phyloP scores from a whole-genome alignment of 2,113 vertebrate species.

The Rana temporaria region DNA sequence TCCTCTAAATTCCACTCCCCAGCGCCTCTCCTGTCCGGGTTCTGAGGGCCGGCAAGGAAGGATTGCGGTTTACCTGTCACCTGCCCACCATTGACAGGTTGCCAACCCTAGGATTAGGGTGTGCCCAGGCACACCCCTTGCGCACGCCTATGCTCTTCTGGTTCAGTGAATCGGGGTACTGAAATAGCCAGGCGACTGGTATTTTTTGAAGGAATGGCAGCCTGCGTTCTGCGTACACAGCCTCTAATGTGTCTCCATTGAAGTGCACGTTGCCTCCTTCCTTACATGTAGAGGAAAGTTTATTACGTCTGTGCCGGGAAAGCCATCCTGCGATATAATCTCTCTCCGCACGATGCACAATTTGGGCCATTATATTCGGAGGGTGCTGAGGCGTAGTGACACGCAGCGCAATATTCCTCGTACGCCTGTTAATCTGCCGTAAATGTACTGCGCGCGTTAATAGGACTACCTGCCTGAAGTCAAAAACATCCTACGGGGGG shows the following conservation, averaged over 20 bases:
- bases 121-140: no score
- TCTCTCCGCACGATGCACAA: conserved; percentile 37
- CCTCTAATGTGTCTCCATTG: not conserved
- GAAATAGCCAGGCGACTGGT: no score
- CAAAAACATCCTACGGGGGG: not conserved
- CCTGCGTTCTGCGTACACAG: no score
- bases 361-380: conserved; percentile 62
- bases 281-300: conserved; percentile 57
- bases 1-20: no score
- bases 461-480: not conserved
- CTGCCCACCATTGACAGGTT: no score
- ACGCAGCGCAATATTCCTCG: conserved; percentile 11
- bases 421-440: not conserved
- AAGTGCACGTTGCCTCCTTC: not conserved
- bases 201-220: no score
- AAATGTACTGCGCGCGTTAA: not conserved
- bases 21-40: no score
- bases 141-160: no score
- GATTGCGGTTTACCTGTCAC: no score
- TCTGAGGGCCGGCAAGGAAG: no score
- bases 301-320: conserved; percentile 64
- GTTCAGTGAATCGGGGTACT: no score
- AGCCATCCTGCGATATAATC: conserved; percentile 61
- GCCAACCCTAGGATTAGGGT: no score
- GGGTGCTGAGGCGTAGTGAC: conserved; percentile 61